Percentiles rank a stretch among this genome's conserved stretches.
Evolutionary conservation across 2,888 invertebrate genomes (phyloP).

Genomic region (Lacanobia oleracea): DNA sequence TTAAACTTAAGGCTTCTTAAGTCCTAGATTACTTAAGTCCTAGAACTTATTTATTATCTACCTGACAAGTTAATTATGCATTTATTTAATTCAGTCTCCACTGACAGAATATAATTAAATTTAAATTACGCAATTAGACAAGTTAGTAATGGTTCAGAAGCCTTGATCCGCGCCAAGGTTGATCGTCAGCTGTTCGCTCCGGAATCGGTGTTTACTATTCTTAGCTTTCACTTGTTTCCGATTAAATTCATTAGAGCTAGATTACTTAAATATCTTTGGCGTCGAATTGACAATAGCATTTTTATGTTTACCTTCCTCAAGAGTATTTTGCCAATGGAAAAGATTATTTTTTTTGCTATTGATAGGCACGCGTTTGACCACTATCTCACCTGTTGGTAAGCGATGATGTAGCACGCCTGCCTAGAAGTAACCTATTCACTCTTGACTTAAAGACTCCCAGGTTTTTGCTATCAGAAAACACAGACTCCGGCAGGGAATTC

Average conservation of each 20-base stretch:
- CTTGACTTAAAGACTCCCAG: too few species aligned
- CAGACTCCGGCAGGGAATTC: too few species aligned
- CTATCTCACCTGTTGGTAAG: too few species aligned
- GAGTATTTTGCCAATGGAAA: too few species aligned
- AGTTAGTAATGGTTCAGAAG: constrained; percentile 21
- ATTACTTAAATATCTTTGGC: not conserved
- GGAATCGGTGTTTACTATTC: constrained; percentile 24
- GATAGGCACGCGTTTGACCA: too few species aligned
- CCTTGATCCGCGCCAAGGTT: constrained; percentile 49
- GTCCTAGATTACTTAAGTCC: not conserved
- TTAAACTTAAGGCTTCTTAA: too few species aligned
- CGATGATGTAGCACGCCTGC: too few species aligned
- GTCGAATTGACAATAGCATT: not conserved
- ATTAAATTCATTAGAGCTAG: constrained; percentile 9
- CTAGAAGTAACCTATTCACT: too few species aligned
- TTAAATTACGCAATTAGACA: constrained; percentile 33
- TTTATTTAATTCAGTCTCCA: constrained; percentile 3
- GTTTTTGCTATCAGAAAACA: too few species aligned
- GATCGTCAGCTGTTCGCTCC: constrained; percentile 21
- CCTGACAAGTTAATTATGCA: not conserved
- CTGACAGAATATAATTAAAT: constrained; percentile 3
- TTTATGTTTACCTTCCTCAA: too few species aligned
- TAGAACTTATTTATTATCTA: constrained; percentile 2
- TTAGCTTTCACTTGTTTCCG: constrained; percentile 55
- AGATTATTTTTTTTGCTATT: too few species aligned